A percentile compares a stretch with the other conserved stretches of the same genome.
Conservation (phyloP, 2,113 vertebrate genomes). For the Orientallactaga bullata region DNA sequence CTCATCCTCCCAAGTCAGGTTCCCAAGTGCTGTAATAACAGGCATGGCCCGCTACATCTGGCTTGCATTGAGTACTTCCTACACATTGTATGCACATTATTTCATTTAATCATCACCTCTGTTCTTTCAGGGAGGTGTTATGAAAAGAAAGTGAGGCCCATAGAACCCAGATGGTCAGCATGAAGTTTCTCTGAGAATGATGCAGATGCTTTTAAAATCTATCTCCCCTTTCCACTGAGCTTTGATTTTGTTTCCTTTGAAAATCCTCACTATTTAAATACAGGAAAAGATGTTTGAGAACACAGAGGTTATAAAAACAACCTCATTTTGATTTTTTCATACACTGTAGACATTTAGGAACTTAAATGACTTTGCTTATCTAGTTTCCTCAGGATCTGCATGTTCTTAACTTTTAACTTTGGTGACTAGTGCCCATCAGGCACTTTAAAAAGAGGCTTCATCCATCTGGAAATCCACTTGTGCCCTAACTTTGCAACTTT, state of each 20-base stretch:
- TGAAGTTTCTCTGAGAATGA: neutral
- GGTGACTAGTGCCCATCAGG: neutral
- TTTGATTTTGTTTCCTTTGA: conserved; percentile 12
- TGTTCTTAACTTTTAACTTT: neutral
- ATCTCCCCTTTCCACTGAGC: neutral
- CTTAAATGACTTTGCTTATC: neutral
- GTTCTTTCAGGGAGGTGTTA: neutral
- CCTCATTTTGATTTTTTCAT: neutral
- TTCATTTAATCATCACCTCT: neutral
- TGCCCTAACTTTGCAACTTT: neutral
- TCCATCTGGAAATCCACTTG: neutral
- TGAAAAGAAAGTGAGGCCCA: neutral
- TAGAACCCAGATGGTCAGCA: neutral
- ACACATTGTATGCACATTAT: neutral
- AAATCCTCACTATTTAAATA: conserved; percentile 10
- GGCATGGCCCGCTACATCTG: neutral
- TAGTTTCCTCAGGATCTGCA: neutral
- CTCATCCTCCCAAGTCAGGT: neutral
- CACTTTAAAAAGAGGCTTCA: neutral
- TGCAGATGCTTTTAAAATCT: neutral
- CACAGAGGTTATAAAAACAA: neutral
- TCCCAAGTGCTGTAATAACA: neutral
- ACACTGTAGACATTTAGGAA: neutral
- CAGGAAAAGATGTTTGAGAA: neutral
- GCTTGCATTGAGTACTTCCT: neutral